Evolutionary conservation across 2,113 vertebrate species (phyloP).

Genomic region (Podiceps cristatus): DNA sequence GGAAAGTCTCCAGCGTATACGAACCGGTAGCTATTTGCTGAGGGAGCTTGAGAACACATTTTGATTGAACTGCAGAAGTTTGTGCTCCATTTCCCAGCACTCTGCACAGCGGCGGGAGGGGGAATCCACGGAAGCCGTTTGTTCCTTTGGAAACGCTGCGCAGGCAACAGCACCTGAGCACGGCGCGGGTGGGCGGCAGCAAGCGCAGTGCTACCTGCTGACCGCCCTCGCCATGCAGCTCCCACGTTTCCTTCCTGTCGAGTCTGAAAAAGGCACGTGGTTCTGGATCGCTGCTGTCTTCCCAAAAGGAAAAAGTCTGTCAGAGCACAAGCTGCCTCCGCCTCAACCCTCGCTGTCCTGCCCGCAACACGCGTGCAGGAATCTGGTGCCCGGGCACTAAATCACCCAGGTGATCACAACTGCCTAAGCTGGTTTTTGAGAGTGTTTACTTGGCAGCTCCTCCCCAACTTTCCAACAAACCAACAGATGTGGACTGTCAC

Average conservation of each 20-base stretch:
- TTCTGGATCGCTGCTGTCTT: neutral
- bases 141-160: neutral
- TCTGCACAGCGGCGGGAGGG: neutral
- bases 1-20: neutral
- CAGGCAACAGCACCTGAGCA: neutral
- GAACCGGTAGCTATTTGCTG: neutral
- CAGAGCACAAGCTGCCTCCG: neutral
- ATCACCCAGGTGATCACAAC: neutral
- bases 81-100: neutral
- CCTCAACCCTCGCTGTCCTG: neutral
- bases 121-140: neutral
- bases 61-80: rapidly evolving
- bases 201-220: too few species aligned
- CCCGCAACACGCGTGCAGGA: rapidly evolving
- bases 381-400: too few species aligned
- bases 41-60: neutral
- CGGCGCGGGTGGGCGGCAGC: too few species aligned
- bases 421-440: too few species aligned
- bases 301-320: neutral
- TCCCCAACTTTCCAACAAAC: neutral
- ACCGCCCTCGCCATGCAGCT: neutral
- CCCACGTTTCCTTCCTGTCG: rapidly evolving
- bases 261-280: rapidly evolving
- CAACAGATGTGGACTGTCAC: too few species aligned
- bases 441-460: neutral